These are phyloP conservation scores for Pectinophora gossypiella DNA, from an alignment of 1,140 invertebrate genomes.

Conservation along the genomic window DNA sequence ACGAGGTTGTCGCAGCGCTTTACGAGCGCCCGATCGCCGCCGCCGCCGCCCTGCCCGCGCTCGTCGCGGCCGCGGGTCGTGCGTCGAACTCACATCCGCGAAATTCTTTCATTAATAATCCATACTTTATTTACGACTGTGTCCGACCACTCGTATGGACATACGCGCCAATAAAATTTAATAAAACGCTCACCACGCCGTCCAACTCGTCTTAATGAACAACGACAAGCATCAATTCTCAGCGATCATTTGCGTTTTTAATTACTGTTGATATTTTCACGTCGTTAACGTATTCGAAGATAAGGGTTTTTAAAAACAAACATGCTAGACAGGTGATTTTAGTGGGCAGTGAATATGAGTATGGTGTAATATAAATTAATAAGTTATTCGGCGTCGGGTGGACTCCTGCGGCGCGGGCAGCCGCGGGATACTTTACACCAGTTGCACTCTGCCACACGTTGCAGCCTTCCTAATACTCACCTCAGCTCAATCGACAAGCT, in stretches of 20 bases:
- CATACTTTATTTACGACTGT: background rate
- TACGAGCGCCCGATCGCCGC: constrained; percentile 1
- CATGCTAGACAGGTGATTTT: constrained; percentile 54
- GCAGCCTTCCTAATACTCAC: no score
- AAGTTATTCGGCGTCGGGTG: constrained; percentile 45
- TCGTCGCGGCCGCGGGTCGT: no score
- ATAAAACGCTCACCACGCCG: constrained; percentile 42
- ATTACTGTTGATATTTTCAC: constrained; percentile 66
- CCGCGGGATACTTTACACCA: constrained; percentile 3
- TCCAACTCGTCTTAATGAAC: constrained; percentile 43
- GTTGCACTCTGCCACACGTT: background rate
- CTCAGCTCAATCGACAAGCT: no score
- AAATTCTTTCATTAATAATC: constrained; percentile 22
- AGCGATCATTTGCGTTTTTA: constrained; percentile 53
- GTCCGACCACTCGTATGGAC: background rate
- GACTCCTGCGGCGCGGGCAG: constrained; percentile 39
- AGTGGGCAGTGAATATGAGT: constrained; percentile 43
- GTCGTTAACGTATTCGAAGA: constrained; percentile 53
- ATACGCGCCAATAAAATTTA: constrained; percentile 32
- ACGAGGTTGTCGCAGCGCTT: constrained; percentile 19
- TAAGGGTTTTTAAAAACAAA: constrained; percentile 55
- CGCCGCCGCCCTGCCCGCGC: no score
- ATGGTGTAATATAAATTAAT: constrained; percentile 66
- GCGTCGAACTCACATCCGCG: constrained; percentile 9
- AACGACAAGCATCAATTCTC: constrained; percentile 48